Conservation (phyloP, 2,113 vertebrate genomes). For the Petaurus breviceps region DNA sequence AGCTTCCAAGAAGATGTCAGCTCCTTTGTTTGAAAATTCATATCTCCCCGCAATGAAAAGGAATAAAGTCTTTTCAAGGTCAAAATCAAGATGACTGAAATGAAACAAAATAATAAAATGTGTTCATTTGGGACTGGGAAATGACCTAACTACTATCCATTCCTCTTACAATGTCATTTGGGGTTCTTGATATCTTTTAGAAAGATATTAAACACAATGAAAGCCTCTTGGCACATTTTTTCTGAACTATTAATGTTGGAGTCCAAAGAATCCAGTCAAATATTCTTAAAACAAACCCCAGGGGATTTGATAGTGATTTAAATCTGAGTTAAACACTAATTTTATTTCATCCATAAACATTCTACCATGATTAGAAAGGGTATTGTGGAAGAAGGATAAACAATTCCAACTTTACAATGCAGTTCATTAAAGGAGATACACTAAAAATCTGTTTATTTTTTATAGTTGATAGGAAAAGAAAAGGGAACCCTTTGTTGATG, state of each 20-base stretch:
- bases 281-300: neutral
- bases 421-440: neutral
- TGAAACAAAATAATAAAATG: conserved; percentile 62
- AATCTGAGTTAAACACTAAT: neutral
- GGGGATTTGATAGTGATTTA: neutral
- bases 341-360: neutral
- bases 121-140: neutral
- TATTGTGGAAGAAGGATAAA: neutral
- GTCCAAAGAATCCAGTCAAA: neutral
- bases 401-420: neutral
- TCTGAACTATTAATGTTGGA: neutral
- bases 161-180: neutral
- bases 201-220: neutral
- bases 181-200: neutral
- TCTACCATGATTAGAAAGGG: neutral
- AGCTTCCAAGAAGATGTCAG: conserved; percentile 96
- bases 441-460: neutral
- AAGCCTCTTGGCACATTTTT: neutral
- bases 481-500: neutral
- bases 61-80: conserved; percentile 95
- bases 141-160: neutral
- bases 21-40: conserved; percentile 98
- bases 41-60: conserved; percentile 99
- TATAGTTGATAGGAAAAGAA: neutral
- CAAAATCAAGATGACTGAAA: conserved; percentile 96